Evolutionary conservation across 2,888 invertebrate genomes (phyloP), one percentile per base, ranked within the genome.

Genomic region (Tenthredo notha): DNA sequence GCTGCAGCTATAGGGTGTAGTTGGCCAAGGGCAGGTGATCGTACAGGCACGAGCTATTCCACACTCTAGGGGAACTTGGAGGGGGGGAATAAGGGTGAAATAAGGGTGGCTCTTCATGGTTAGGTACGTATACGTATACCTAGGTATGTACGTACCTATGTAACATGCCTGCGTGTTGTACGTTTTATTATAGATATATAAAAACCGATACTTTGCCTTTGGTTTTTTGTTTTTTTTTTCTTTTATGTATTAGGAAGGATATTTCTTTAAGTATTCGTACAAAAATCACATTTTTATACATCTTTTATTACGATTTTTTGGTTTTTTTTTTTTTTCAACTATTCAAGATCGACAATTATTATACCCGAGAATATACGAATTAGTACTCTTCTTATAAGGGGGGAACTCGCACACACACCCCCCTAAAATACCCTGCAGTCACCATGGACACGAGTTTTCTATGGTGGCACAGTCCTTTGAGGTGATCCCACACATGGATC

Each of bases 371-470:
- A 61, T 25, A 10, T 61, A 61, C 0, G 25, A 12, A 61, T 61
- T 61, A 61, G n/a, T 61, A 43, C 40, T 43, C 15, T 40, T 18
- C 25, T 74, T 43, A 10, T 3, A 21, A 74, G 12, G 5, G 43
- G 43, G 40, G 40, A 25, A 72, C 33, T 21, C 10, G 2, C 18
- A 40, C 40, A 70, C 25, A n/a, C n/a, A n/a, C n/a, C n/a, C n/a
- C n/a, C 70, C 47, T 18, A 10, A 10, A 25, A 43, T 25, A n/a
- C 40, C 37, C 75, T 43, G 88, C 86, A 88, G 88, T 88, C 86
- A 86, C 78, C 85, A 88, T 89, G 87, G 86, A 86, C 88, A 88
- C 88, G 87, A 85, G 87, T 87, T 88, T 85, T 84, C 47, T 80
- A 85, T 80, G 84, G 80, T 54, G 84, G 77, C 85, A 84, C 86